Base-by-base conservation (phyloP, 1,140 invertebrate species). In the Telenomus remus region DNA sequence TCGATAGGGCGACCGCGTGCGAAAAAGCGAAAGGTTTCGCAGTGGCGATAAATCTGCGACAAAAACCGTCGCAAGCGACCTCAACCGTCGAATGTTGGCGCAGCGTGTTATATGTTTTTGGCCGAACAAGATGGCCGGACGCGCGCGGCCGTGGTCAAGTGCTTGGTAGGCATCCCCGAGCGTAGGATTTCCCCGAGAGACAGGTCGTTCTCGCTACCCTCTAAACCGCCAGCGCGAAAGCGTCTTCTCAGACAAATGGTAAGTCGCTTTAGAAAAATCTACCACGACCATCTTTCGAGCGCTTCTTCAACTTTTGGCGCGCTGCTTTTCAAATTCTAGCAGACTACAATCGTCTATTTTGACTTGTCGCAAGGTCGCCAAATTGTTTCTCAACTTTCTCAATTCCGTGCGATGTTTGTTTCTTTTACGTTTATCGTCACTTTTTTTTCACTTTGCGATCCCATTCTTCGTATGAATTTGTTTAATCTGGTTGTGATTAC, bases 271-370 rank as follows among this genome's bases (percentile, higher is more conserved):
- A 8, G 8, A 34, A 43, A 49, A 15, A 8, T 34, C 10, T 8
- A 12, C 13, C 9, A 9, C 37, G 9, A 12, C 12, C 5, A 8
- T 55, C 19, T n/a, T 14, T 0, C 51, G 35, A 15, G 43, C 43
- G 37, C 19, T 33, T 0, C n/a, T 34, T n/a, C n/a, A n/a, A n/a
- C 47, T 64, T 77, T 79, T 77, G 64, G 60, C 75, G 70, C 75
- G 66, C 75, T 48, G 60, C 11, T 78, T 77, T 79, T 78, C 56
- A 79, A 79, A 75, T 57, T 60, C 65, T 75, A 79, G 73, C 74
- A 74, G 78, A 79, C 78, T 64, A 74, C 74, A 56, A 16, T 35
- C 16, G 33, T n/a, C 6, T 66, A 57, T 50, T 64, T 55, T 64
- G 16, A 48, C 34, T 42, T 15, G 15, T 15, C 34, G 4, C 50